These are phyloP conservation scores for Gopherus flavomarginatus DNA, from an alignment of 2,113 vertebrate species.

Conservation along the genomic window DNA sequence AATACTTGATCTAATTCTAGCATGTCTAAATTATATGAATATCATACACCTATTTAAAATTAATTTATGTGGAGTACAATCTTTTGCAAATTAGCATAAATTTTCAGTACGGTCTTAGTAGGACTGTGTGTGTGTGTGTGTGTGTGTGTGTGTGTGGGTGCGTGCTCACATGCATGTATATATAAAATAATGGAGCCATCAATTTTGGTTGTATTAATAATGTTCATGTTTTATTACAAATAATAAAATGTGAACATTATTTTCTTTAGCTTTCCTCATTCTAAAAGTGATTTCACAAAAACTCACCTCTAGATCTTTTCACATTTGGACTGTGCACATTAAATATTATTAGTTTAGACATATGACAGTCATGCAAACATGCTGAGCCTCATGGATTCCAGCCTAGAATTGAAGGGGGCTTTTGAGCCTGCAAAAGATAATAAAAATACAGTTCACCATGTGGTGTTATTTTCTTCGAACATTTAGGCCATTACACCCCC, in stretches of 20 bases:
- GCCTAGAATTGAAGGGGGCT: background rate
- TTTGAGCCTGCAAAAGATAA: background rate
- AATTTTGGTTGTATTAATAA: slow-evolving; percentile 4
- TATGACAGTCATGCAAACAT: slow-evolving; percentile 10
- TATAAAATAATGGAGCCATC: background rate
- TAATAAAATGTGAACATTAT: slow-evolving; percentile 12
- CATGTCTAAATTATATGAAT: background rate
- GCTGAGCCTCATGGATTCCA: background rate
- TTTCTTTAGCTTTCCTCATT: slow-evolving; percentile 23
- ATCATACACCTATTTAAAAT: slow-evolving; percentile 9
- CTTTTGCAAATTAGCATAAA: background rate
- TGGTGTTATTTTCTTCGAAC: slow-evolving; percentile 1
- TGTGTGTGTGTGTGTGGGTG: background rate
- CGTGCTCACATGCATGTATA: rapidly evolving
- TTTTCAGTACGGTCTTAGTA: background rate
- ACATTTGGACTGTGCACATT: slow-evolving; percentile 19
- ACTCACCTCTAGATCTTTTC: slow-evolving; percentile 8
- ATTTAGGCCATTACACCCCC: background rate
- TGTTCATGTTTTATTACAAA: slow-evolving; percentile 24
- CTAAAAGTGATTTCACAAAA: slow-evolving; percentile 39
- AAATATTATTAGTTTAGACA: slow-evolving; percentile 24
- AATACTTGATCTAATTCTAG: background rate
- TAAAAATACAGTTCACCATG: background rate
- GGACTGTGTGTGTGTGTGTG: background rate
- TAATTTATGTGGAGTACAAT: background rate